These are phyloP conservation scores for Meloidogyne chitwoodi DNA, from an alignment of 1,140 invertebrate genomes.

Conservation along the genomic window DNA sequence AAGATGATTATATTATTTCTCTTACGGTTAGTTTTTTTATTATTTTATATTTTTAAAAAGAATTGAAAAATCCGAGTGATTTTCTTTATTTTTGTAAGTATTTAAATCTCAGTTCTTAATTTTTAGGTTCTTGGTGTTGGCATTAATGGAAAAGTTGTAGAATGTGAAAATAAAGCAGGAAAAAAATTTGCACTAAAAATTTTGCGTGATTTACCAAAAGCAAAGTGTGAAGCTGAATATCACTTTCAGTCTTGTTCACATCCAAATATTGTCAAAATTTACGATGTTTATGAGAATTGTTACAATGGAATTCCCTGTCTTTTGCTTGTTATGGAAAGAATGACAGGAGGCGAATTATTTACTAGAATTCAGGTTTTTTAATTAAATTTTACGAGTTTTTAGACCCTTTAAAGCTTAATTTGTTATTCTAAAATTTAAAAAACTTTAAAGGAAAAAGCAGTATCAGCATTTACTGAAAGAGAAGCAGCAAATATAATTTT, in stretches of 20 bases:
- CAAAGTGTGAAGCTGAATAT: conserved; percentile 85
- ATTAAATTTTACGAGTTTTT: no score
- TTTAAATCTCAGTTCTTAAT: no score
- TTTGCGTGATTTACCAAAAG: conserved; percentile 82
- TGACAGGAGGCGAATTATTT: conserved; percentile 94
- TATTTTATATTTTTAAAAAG: conserved; percentile 13
- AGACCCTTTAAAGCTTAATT: no score
- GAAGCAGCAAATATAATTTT: conserved; percentile 88
- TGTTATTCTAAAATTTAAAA: conserved; percentile 1
- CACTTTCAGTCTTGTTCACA: conserved; percentile 86
- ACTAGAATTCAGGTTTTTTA: conserved; percentile 35
- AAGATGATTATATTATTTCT: conserved; percentile 42
- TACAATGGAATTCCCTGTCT: conserved; percentile 83
- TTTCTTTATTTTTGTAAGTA: no score
- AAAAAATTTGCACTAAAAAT: conserved; percentile 84
- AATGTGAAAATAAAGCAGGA: conserved; percentile 69
- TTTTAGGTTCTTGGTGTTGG: conserved; percentile 79
- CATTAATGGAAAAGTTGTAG: conserved; percentile 85
- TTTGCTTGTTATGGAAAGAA: conserved; percentile 95
- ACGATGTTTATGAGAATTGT: conserved; percentile 92
- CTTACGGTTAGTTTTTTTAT: conserved; percentile 24
- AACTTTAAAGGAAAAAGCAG: conserved; percentile 39
- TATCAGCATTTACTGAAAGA: conserved; percentile 53
- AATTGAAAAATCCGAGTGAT: no score
- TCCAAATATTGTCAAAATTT: conserved; percentile 83